Evolutionary conservation across 2,888 invertebrate species (phyloP).

Genomic region (Melanargia galathea): DNA sequence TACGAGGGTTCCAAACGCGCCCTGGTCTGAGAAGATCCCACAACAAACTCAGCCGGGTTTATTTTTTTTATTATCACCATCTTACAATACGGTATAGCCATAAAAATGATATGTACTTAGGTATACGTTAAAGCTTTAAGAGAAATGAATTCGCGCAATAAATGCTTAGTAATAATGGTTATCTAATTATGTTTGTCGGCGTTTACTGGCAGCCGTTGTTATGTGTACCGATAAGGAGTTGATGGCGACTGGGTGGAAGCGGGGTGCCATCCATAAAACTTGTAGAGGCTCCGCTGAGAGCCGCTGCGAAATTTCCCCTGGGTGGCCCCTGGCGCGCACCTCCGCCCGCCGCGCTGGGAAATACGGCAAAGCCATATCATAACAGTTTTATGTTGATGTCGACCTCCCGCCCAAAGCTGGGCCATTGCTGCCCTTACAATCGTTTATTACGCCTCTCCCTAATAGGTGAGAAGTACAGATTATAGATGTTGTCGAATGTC

Average conservation of each 20-base stretch:
- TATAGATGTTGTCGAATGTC: too few relatives aligned
- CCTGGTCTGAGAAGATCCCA: too few relatives aligned
- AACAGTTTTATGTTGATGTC: conserved; percentile 81
- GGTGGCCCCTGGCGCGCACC: conserved; percentile 55
- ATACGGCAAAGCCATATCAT: conserved; percentile 81
- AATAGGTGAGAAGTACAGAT: neutral
- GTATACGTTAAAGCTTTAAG: too few relatives aligned
- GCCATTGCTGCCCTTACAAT: conserved; percentile 33
- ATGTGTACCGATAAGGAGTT: conserved; percentile 73
- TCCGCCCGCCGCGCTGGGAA: conserved; percentile 69
- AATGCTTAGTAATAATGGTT: conserved; percentile 32
- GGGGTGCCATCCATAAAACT: conserved; percentile 79
- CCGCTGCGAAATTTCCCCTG: conserved; percentile 80
- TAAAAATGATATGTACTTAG: too few relatives aligned
- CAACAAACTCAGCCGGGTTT: too few relatives aligned
- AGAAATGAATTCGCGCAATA: conserved; percentile 24
- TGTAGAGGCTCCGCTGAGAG: conserved; percentile 78
- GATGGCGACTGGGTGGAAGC: conserved; percentile 52
- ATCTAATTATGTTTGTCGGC: conserved; percentile 50
- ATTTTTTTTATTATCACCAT: too few relatives aligned
- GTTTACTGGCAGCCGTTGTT: conserved; percentile 56
- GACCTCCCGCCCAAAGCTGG: conserved; percentile 64
- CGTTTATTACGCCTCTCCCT: conserved; percentile 14
- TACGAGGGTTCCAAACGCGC: too few relatives aligned
- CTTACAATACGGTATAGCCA: too few relatives aligned